Evolutionary conservation across 2,797 vertebrate species (phyloP).

Genomic region (Mormyrops boulengeri): DNA sequence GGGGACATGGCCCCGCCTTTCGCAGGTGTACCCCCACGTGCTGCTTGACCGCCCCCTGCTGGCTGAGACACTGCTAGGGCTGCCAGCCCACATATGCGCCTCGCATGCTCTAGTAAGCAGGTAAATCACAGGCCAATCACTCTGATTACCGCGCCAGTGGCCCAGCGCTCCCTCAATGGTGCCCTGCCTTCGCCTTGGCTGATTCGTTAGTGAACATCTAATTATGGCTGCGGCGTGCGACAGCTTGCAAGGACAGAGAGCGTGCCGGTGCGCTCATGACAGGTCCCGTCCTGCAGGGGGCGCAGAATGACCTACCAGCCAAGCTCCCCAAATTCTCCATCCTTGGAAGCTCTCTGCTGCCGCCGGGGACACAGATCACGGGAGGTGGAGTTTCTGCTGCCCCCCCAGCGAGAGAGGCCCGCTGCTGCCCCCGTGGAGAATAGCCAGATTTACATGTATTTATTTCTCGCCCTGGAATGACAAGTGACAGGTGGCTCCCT

Average conservation of each 20-base stretch:
- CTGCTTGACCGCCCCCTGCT: conserved; percentile 48
- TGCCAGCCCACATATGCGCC: conserved; percentile 57
- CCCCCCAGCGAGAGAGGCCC: background rate
- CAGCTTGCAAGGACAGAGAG: conserved; percentile 21
- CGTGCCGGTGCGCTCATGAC: background rate
- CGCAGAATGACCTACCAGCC: background rate
- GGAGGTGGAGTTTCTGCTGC: background rate
- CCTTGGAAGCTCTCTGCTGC: background rate
- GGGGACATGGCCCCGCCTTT: conserved; percentile 47
- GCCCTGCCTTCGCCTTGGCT: conserved; percentile 50
- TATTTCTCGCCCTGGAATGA: background rate
- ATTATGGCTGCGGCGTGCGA: conserved; percentile 47
- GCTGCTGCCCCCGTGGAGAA: background rate
- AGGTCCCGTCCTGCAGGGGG: background rate
- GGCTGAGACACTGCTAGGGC: conserved; percentile 63
- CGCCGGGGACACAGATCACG: background rate
- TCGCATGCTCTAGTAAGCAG: conserved; percentile 52
- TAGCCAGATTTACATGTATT: background rate
- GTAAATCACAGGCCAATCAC: conserved; percentile 59
- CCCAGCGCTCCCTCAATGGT: conserved; percentile 52
- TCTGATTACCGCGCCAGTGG: conserved; percentile 43
- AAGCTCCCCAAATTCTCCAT: background rate
- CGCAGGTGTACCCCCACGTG: conserved; percentile 37
- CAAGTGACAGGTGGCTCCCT: background rate
- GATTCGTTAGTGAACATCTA: conserved; percentile 60